Evolutionary conservation across 2,888 invertebrate genomes (phyloP).

Genomic region (Parnassius smintheus): DNA sequence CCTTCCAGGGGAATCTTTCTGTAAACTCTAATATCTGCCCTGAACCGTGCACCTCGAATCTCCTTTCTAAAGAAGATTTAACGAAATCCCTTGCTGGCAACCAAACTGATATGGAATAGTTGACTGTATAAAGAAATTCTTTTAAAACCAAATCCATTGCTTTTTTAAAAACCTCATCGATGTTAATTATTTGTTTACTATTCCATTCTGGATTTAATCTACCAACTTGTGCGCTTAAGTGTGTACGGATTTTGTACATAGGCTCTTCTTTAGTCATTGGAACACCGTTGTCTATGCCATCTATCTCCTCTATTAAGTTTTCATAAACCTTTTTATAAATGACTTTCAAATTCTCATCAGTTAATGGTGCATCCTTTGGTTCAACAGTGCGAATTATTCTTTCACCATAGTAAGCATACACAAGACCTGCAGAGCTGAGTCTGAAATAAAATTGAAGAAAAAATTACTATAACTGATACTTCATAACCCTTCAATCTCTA

Average conservation of each 20-base stretch:
- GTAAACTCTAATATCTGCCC: constrained; percentile 91
- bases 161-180: constrained; percentile 84
- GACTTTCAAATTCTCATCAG: constrained; percentile 73
- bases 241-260: constrained; percentile 88
- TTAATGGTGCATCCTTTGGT: constrained; percentile 58
- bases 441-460: constrained; percentile 66
- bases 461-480: no score
- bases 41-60: constrained; percentile 85
- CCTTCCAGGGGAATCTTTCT: constrained; percentile 93
- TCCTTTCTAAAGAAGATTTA: constrained; percentile 84
- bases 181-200: constrained; percentile 70
- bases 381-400: constrained; percentile 84
- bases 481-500: no score
- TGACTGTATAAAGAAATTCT: constrained; percentile 88
- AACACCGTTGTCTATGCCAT: constrained; percentile 98
- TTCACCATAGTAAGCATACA: constrained; percentile 95
- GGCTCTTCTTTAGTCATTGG: constrained; percentile 88
- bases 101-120: constrained; percentile 86
- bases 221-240: constrained; percentile 87
- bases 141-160: constrained; percentile 89
- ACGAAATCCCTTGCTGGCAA: constrained; percentile 92
- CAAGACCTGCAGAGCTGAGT: constrained; percentile 96
- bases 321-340: constrained; percentile 90
- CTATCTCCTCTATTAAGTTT: constrained; percentile 94
- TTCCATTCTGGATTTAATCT: constrained; percentile 94